A percentile compares a stretch with the other conserved stretches of the same genome.
Evolutionary conservation across 2,888 invertebrate genomes (phyloP).

Genomic region (Melinaea menophilus): DNA sequence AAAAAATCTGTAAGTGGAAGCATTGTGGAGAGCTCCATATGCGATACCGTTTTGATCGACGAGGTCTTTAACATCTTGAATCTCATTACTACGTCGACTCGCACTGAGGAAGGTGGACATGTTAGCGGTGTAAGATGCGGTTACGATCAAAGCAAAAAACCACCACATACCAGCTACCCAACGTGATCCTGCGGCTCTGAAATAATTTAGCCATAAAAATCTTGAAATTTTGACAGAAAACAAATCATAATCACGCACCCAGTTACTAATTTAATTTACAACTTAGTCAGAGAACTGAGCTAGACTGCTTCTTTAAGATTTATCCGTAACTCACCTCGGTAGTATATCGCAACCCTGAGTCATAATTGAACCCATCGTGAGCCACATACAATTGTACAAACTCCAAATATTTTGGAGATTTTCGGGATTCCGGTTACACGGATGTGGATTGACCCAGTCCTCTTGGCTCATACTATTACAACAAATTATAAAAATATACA

Average conservation of each 20-base stretch:
- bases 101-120: constrained; percentile 91
- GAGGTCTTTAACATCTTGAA: constrained; percentile 88
- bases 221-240: too few relatives aligned
- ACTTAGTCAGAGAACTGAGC: too few relatives aligned
- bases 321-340: constrained; percentile 81
- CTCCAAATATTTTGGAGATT: constrained; percentile 93
- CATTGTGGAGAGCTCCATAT: constrained; percentile 88
- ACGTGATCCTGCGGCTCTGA: constrained; percentile 91
- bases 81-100: constrained; percentile 87
- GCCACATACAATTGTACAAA: constrained; percentile 93
- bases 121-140: constrained; percentile 86
- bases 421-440: constrained; percentile 89
- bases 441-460: constrained; percentile 96
- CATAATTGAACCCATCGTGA: constrained; percentile 94
- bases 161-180: constrained; percentile 94
- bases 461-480: constrained; percentile 87
- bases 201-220: constrained; percentile 1
- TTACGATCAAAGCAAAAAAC: constrained; percentile 95
- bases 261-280: neutral
- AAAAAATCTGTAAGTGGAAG: constrained; percentile 92
- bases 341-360: constrained; percentile 95
- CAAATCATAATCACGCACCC: neutral
- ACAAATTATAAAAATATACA: too few relatives aligned
- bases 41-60: constrained; percentile 90
- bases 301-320: too few relatives aligned